Evolutionary conservation across 2,888 invertebrate species (phyloP), one percentile per base, ranked within the genome.

Genomic region (Bellardia pandia): DNA sequence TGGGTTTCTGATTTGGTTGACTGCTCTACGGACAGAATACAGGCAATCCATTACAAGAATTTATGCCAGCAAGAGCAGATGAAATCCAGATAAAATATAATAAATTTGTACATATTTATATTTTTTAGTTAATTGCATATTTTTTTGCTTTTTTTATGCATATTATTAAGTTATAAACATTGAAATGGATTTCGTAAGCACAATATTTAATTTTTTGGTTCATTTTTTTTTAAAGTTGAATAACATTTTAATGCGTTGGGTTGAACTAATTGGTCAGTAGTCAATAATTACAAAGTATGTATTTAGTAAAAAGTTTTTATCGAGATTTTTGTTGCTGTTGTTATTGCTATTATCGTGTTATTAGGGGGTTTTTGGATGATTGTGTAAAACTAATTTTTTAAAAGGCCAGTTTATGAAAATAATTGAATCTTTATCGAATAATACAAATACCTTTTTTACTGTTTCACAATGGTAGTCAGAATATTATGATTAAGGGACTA

Each of bases 161-260:
- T 33, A 58, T 16, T 16, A 14, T 48, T 48, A 51, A n/a, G n/a
- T 71, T 79, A 37, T 40, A 16, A 79, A 77, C 42, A 33, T 45
- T 78, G 69, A 62, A 79, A 9, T 45, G 11, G 7, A 42, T 42
- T 42, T 42, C 8, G 42, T 42, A 42, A 42, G 6, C 42, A 79
- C 2, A 45, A 9, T 64, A 40, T 64, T 64, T 62, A 45, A 30
- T 60, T 8, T 66, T 69, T 68, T 53, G 23, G 23, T 23, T 23
- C 23, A 23, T 23, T 23, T 51, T 13, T 33, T 60, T 82, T 78
- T 71, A 30, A 81, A 62, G 87, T 85, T 87, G 87, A 87, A 87
- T 81, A 84, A 87, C 84, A 78, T 87, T 81, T 81, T 64, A 81
- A 85, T 87, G 87, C 60, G 30, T 69, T 81, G 56, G n/a, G 60